phyloP scores from a whole-genome alignment of 1,140 invertebrate species.

The Nephila pilipes region DNA sequence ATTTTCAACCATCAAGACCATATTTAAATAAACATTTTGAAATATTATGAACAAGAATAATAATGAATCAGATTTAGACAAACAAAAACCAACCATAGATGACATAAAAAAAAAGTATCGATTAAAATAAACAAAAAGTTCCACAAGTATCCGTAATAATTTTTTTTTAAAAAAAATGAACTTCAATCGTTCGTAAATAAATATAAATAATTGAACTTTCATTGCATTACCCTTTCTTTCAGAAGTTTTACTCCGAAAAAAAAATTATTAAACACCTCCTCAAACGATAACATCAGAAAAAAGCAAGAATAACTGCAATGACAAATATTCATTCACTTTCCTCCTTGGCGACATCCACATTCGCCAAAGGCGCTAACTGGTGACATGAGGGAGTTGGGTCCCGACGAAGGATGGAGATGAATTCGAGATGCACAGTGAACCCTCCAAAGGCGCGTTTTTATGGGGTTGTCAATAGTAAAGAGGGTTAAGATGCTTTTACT shows the following conservation, averaged over 20 bases:
- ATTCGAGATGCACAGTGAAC: conserved; percentile 37
- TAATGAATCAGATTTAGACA: too few relatives aligned
- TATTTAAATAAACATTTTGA: too few relatives aligned
- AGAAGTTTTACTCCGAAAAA: not conserved
- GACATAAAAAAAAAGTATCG: too few relatives aligned
- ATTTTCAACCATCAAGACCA: too few relatives aligned
- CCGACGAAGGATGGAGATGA: conserved; percentile 1
- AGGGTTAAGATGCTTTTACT: conserved; percentile 56
- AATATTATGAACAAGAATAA: too few relatives aligned
- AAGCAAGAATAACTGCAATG: not conserved
- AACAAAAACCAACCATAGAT: too few relatives aligned
- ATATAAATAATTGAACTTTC: too few relatives aligned
- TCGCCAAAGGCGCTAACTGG: not conserved
- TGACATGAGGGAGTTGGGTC: not conserved
- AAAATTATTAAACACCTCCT: not conserved
- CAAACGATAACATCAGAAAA: not conserved
- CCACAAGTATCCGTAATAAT: too few relatives aligned
- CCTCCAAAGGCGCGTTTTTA: conserved; percentile 54
- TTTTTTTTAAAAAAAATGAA: too few relatives aligned
- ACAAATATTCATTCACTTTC: not conserved
- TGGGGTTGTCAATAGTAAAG: conserved; percentile 61
- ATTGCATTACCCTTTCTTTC: not conserved
- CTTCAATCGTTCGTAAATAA: too few relatives aligned
- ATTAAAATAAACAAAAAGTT: too few relatives aligned
- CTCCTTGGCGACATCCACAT: not conserved